Conservation (phyloP, 1,140 invertebrate genomes). For the Drosophila kanapiae region DNA sequence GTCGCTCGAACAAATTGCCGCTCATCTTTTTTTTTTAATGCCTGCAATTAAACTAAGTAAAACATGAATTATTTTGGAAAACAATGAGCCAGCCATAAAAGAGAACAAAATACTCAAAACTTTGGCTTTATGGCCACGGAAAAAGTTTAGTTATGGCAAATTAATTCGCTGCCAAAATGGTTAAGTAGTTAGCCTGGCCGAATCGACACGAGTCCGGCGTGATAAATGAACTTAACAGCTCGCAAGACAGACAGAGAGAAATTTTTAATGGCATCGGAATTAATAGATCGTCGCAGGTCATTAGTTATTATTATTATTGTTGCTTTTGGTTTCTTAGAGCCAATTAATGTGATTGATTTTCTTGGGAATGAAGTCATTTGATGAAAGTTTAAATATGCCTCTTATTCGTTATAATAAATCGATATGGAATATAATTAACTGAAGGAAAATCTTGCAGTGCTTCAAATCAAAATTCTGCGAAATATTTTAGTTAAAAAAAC, state of each 20-base stretch:
- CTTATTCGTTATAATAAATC: no score
- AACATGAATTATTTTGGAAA: not conserved
- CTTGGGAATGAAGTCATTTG: not conserved
- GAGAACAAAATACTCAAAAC: not conserved
- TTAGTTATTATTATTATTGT: not conserved
- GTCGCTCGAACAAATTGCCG: not conserved
- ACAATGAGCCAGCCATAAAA: slow-evolving; percentile 10
- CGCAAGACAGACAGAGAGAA: not conserved
- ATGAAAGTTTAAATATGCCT: not conserved
- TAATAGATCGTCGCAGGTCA: slow-evolving; percentile 10
- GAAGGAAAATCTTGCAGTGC: no score
- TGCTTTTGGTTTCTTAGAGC: not conserved
- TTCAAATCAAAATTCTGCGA: no score
- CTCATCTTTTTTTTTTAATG: slow-evolving; percentile 3
- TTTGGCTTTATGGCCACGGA: slow-evolving; percentile 12
- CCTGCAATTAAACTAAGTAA: slow-evolving; percentile 17
- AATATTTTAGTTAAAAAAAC: no score
- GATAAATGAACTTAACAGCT: slow-evolving; percentile 20
- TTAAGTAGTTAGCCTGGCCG: slow-evolving; percentile 29
- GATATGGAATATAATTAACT: no score
- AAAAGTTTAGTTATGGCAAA: slow-evolving; percentile 38
- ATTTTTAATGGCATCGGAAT: slow-evolving; percentile 15
- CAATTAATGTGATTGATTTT: not conserved
- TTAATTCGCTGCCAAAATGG: slow-evolving; percentile 36
- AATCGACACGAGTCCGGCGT: slow-evolving; percentile 1